Conservation (phyloP, 2,113 vertebrate species). For the Acinonyx jubatus region DNA sequence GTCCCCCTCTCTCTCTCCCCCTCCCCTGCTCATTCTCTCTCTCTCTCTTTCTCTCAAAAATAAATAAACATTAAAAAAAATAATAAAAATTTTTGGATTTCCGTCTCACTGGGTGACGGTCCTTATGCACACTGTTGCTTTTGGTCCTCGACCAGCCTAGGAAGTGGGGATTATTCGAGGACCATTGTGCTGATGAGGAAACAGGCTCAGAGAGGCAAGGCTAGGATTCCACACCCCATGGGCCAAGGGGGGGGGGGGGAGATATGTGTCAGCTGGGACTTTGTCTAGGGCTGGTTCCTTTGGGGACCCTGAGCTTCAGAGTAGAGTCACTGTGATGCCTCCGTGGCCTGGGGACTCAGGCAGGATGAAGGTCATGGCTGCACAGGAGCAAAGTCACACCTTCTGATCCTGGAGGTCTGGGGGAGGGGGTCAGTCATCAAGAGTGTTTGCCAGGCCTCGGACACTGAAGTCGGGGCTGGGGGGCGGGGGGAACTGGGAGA, state of each 20-base stretch:
- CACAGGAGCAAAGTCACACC: too few relatives aligned
- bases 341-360: not conserved
- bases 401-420: not conserved
- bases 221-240: not conserved
- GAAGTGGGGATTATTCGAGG: not conserved
- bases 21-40: too few relatives aligned
- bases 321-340: not conserved
- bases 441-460: not conserved
- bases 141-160: too few relatives aligned
- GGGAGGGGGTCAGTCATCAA: accelerated
- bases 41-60: too few relatives aligned
- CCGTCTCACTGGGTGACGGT: too few relatives aligned
- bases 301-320: not conserved
- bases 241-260: not conserved
- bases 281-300: not conserved
- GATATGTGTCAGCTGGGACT: accelerated
- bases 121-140: accelerated
- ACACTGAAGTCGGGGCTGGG: not conserved
- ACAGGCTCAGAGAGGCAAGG: not conserved
- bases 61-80: too few relatives aligned
- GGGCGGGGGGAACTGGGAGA: too few relatives aligned
- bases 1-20: too few relatives aligned
- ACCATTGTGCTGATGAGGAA: not conserved
- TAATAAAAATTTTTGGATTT: not conserved
- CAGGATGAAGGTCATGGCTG: not conserved